Base-by-base conservation (phyloP, 2,797 vertebrate genomes). In the Gymnothorax javanicus region DNA sequence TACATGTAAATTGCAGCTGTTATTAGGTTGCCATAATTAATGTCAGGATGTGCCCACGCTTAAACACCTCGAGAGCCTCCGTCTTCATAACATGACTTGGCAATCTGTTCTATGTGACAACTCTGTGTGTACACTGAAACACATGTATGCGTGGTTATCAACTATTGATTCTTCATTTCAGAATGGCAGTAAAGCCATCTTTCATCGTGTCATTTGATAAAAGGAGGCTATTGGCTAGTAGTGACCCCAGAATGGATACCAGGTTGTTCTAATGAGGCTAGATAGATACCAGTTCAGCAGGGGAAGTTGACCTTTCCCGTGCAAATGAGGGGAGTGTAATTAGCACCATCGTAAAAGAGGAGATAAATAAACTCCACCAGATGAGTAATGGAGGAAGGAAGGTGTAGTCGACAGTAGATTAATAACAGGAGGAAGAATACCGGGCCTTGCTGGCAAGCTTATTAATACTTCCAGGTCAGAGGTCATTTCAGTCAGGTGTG, bases 281-380 rank as follows among this genome's bases (percentile, higher is more conserved):
- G 89, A 90, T 92, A 91, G 89, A 84, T 87, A 79, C 71, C 85
- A 58, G 84, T 87, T 88, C 75, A 60, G 77, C 58, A 83, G 84
- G 83, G 83, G 64, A 90, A 84, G 83, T 50, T 88, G 86, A 91
- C 88, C 89, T 90, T 90, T 91, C 87, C 87, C 89, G 87, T 84
- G 58, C 87, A 91, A 79, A 84, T 84, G 86, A 56, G 56, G 60
- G 84, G 23, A 86, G 84, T 90, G 67, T 91, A 92, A 92, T 91
- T 90, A 92, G 88, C 87, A 81, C 84, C 87, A 87, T 87, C 60
- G 87, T 87, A 85, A 85, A 89, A 77, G 58, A 25, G 58, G 73
- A 84, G 73, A 67, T 87, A 58, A 84, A 87, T 87, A 87, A 84
- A 87, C 50, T 87, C 33, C 33, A 77, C 69, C 54, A 33, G 2